Percentiles rank a stretch among this genome's conserved stretches.
Evolutionary conservation across 1,140 invertebrate species (phyloP).

Genomic region (Tribolium madens): DNA sequence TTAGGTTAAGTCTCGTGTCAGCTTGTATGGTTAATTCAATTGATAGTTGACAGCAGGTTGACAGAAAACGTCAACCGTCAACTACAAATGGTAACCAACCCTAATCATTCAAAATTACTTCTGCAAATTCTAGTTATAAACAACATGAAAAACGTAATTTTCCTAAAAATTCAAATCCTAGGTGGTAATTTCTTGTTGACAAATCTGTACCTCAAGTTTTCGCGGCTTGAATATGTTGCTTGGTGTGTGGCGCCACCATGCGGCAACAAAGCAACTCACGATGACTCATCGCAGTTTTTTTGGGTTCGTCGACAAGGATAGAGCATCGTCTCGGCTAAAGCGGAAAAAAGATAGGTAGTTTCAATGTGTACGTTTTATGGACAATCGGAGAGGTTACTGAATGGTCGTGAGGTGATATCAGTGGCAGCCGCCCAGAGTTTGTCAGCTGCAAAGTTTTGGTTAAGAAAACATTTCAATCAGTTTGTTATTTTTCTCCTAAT

Average conservation of each 20-base stretch:
- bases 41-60: too few relatives aligned
- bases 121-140: too few relatives aligned
- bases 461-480: slow-evolving; percentile 7
- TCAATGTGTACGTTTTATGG: neutral
- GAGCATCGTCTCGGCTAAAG: neutral
- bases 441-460: slow-evolving; percentile 41
- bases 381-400: neutral
- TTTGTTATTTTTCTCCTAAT: neutral
- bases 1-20: too few relatives aligned
- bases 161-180: too few relatives aligned
- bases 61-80: too few relatives aligned
- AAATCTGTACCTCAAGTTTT: too few relatives aligned
- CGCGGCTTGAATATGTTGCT: too few relatives aligned
- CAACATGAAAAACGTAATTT: too few relatives aligned
- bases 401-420: slow-evolving; percentile 27
- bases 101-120: too few relatives aligned
- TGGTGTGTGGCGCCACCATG: neutral
- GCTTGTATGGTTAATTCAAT: too few relatives aligned
- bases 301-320: neutral
- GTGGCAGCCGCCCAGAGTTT: slow-evolving; percentile 41
- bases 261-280: neutral
- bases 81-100: too few relatives aligned
- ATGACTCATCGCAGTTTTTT: slow-evolving; percentile 13
- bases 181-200: too few relatives aligned
- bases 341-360: neutral